Conservation (phyloP, 2,888 invertebrate genomes). For the Scelioninae gen. 1 region DNA sequence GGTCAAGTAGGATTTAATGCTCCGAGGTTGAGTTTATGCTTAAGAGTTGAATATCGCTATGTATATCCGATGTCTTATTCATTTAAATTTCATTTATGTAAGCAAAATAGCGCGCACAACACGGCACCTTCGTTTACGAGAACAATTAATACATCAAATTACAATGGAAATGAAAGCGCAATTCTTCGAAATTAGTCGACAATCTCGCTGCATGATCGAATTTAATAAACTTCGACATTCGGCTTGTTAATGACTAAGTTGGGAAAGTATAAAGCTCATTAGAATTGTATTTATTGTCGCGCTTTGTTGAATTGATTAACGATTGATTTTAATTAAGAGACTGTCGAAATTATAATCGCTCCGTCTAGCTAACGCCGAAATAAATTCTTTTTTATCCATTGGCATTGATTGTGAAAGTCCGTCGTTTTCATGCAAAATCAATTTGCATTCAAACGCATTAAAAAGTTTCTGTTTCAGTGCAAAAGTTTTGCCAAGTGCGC, state of each 20-base stretch:
- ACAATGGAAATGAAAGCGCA: constrained; percentile 5
- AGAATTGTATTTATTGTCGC: constrained; percentile 21
- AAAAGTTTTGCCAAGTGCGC: constrained; percentile 14
- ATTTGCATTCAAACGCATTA: constrained; percentile 27
- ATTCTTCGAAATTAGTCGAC: constrained; percentile 17
- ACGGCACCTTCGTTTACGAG: background rate
- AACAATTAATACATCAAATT: constrained; percentile 20
- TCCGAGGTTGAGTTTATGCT: no score
- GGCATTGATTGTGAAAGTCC: constrained; percentile 10
- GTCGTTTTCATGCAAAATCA: constrained; percentile 23
- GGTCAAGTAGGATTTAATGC: no score
- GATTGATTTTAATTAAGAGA: constrained; percentile 32
- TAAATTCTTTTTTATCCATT: background rate
- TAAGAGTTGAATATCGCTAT: constrained; percentile 12
- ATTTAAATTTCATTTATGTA: constrained; percentile 31
- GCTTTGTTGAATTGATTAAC: constrained; percentile 8
- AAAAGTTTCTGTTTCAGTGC: constrained; percentile 25
- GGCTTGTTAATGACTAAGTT: constrained; percentile 6
- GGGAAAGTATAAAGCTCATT: constrained; percentile 11
- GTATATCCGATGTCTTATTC: constrained; percentile 25
- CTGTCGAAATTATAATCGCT: background rate
- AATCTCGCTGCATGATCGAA: background rate
- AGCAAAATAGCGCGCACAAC: background rate
- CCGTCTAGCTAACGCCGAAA: no score
- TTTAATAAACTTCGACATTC: constrained; percentile 31